A percentile compares a stretch with the other conserved stretches of the same genome.
phyloP scores from a whole-genome alignment of 2,888 invertebrate genomes.

The Acanthopleura granulata region DNA sequence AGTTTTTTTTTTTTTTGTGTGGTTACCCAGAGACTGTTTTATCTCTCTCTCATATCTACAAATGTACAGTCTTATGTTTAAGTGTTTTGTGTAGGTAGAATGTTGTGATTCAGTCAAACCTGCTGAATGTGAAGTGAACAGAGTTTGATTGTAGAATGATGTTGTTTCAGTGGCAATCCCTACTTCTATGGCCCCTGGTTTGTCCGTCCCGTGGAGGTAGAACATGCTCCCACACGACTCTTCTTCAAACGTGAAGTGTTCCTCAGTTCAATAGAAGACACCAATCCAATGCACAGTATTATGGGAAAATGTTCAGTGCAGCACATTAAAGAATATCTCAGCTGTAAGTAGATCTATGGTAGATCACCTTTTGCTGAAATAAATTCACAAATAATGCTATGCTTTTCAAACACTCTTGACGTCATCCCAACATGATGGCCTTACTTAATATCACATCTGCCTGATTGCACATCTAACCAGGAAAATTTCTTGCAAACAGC shows the following conservation, averaged over 20 bases:
- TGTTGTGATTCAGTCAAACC: no score
- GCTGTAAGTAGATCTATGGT: slow-evolving; percentile 81
- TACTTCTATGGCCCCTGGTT: slow-evolving; percentile 96
- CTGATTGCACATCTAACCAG: no score
- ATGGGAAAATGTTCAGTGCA: slow-evolving; percentile 92
- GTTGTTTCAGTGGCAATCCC: slow-evolving; percentile 81
- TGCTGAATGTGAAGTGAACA: no score
- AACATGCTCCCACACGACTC: slow-evolving; percentile 76
- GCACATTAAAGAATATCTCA: slow-evolving; percentile 89
- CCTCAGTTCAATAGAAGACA: slow-evolving; percentile 90
- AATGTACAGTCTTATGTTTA: no score
- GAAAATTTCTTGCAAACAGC: no score
- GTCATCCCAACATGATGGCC: no score
- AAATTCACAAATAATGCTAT: no score
- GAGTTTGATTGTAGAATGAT: background rate
- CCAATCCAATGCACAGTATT: slow-evolving; percentile 90
- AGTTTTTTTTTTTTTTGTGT: background rate
- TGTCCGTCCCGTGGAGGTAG: slow-evolving; percentile 88
- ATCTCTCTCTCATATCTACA: no score
- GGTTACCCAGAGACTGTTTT: background rate
- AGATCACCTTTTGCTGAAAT: no score
- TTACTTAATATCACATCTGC: no score
- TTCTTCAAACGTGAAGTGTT: slow-evolving; percentile 96
- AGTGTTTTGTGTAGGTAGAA: no score
- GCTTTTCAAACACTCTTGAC: no score